These are phyloP conservation scores for Troides aeacus DNA, from an alignment of 2,888 invertebrate genomes.

Conservation along the genomic window DNA sequence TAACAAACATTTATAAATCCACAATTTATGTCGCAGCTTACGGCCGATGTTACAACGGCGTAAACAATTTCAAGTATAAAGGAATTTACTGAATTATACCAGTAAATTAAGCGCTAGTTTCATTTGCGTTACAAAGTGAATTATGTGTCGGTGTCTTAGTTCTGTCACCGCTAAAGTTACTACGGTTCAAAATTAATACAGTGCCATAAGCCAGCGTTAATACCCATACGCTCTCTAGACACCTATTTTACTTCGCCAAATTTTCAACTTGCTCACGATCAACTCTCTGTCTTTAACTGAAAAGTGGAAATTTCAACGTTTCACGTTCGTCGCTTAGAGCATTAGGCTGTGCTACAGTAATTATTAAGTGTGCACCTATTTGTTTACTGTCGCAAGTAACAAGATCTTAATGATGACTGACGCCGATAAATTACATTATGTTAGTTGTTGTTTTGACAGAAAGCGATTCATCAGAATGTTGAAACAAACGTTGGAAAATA, in stretches of 20 bases:
- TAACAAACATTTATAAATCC: conserved; percentile 38
- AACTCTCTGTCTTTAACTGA: conserved; percentile 36
- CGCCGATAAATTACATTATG: conserved; percentile 67
- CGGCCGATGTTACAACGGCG: conserved; percentile 41
- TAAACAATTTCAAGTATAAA: conserved; percentile 56
- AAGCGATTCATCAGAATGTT: conserved; percentile 22
- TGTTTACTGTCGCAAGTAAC: conserved; percentile 76
- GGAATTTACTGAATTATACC: conserved; percentile 79
- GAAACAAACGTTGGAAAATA: background rate
- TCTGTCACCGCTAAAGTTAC: conserved; percentile 79
- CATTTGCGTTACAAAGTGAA: conserved; percentile 78
- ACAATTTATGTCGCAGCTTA: conserved; percentile 36
- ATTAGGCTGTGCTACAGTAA: conserved; percentile 55
- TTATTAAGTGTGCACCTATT: conserved; percentile 78
- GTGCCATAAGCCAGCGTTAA: conserved; percentile 77
- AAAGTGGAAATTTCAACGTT: conserved; percentile 38
- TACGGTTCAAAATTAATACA: conserved; percentile 81
- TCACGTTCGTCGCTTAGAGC: conserved; percentile 43
- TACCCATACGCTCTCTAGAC: conserved; percentile 63
- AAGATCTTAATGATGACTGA: conserved; percentile 73
- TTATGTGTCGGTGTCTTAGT: conserved; percentile 79
- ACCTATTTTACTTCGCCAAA: conserved; percentile 73
- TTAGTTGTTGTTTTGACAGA: conserved; percentile 34
- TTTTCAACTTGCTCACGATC: conserved; percentile 48
- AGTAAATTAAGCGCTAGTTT: conserved; percentile 78